Conservation (phyloP, 2,797 vertebrate species). For the Chelon labrosus region DNA sequence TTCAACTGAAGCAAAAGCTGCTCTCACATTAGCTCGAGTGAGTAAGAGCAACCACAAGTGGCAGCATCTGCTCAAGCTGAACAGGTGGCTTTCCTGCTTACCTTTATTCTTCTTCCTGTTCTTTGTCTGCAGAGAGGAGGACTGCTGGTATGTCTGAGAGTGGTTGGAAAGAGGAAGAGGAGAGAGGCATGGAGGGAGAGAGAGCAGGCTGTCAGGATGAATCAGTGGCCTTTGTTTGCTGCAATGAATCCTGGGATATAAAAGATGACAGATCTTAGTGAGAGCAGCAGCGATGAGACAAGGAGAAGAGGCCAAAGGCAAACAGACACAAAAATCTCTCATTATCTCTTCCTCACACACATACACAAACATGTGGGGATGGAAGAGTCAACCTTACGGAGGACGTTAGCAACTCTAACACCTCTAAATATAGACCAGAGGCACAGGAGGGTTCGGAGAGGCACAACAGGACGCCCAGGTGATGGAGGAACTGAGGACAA, state of each 20-base stretch:
- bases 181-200: slow-evolving; percentile 26
- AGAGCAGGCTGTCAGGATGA: slow-evolving; percentile 68
- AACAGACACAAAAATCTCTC: slow-evolving; percentile 40
- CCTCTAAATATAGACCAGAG: slow-evolving; percentile 75
- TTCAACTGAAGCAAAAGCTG: slow-evolving; percentile 32
- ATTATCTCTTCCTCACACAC: slow-evolving; percentile 54
- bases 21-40: slow-evolving; percentile 27
- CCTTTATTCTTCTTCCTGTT: slow-evolving; percentile 98
- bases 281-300: slow-evolving; percentile 29
- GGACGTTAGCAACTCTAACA: slow-evolving; percentile 62
- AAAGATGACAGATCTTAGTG: slow-evolving; percentile 70
- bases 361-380: not conserved
- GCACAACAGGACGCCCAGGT: slow-evolving; percentile 52
- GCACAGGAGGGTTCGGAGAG: slow-evolving; percentile 13
- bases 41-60: slow-evolving; percentile 20
- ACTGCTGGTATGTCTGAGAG: slow-evolving; percentile 93
- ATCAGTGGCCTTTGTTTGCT: slow-evolving; percentile 75
- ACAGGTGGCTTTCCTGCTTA: slow-evolving; percentile 71
- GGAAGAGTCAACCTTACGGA: slow-evolving; percentile 41
- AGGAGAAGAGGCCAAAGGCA: slow-evolving; percentile 33
- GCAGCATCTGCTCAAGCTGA: slow-evolving; percentile 7
- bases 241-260: slow-evolving; percentile 71
- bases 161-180: slow-evolving; percentile 29
- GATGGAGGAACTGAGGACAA: slow-evolving; percentile 31
- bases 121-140: slow-evolving; percentile 90